Evolutionary conservation across 2,797 vertebrate genomes (phyloP).

Genomic region (Peromyscus melanophrys): DNA sequence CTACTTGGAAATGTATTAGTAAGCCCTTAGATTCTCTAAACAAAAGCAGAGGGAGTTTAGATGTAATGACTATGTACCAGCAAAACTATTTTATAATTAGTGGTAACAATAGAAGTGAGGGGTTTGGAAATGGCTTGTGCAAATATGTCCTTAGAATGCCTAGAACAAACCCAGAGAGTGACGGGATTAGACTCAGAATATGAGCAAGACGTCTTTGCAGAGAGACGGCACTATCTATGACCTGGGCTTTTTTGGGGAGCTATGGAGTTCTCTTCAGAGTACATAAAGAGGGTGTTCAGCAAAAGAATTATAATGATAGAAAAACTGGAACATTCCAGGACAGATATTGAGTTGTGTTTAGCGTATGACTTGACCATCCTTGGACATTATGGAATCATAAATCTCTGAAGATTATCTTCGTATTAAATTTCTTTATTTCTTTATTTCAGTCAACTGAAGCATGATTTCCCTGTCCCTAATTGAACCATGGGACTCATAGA

Average conservation of each 20-base stretch:
- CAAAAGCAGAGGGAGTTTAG: slow-evolving; percentile 32
- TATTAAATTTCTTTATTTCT: not conserved
- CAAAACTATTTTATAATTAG: not conserved
- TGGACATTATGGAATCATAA: not conserved
- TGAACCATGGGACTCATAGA: not conserved
- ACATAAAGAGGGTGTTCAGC: not conserved
- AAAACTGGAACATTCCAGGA: not conserved
- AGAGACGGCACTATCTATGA: not conserved
- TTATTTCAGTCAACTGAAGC: not conserved
- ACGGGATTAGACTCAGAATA: not conserved
- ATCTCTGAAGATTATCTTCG: not conserved
- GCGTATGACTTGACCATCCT: not conserved
- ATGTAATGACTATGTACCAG: not conserved
- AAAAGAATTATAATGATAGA: not conserved
- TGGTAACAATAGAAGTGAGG: not conserved
- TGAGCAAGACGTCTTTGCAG: not conserved
- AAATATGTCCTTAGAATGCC: slow-evolving; percentile 3
- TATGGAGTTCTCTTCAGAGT: not conserved
- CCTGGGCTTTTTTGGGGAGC: not conserved
- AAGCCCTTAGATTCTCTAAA: not conserved
- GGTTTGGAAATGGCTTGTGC: not conserved
- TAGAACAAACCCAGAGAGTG: not conserved
- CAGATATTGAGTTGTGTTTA: not conserved
- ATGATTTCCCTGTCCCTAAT: not conserved
- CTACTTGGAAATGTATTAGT: slow-evolving; percentile 29